A percentile compares a stretch with the other conserved stretches of the same genome.
phyloP scores from a whole-genome alignment of 2,797 vertebrate genomes.

The Pitangus sulphuratus region DNA sequence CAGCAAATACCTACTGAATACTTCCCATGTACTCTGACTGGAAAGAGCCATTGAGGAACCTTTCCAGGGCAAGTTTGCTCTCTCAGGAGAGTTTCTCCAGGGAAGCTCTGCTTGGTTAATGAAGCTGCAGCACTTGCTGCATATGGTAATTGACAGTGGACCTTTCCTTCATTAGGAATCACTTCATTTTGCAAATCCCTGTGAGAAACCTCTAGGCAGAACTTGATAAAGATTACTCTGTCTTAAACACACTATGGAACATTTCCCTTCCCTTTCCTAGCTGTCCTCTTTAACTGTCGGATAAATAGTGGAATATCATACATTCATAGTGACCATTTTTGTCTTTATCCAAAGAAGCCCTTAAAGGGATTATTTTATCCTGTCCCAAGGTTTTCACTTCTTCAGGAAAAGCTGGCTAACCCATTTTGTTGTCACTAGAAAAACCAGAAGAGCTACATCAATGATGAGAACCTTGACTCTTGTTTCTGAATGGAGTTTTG shows the following conservation, averaged over 20 bases:
- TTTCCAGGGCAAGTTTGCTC: not conserved
- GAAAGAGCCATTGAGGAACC: not conserved
- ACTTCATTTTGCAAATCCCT: not conserved
- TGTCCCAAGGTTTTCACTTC: not conserved
- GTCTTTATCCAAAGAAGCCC: not conserved
- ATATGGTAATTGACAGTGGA: fast-evolving
- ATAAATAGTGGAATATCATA: not conserved
- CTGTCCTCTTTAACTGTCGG: not conserved
- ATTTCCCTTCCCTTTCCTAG: not conserved
- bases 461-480: not conserved
- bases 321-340: not conserved
- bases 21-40: not conserved
- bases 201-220: not conserved
- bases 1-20: not conserved
- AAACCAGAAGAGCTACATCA: not conserved
- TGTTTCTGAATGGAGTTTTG: not conserved
- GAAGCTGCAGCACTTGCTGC: not conserved
- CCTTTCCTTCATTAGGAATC: not conserved
- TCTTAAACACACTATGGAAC: not conserved
- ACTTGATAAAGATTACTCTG: not conserved
- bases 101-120: not conserved
- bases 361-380: not conserved
- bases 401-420: not conserved
- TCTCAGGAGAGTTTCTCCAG: not conserved
- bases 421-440: not conserved